Percentiles rank a stretch among this genome's conserved stretches.
Conservation (phyloP, 2,797 vertebrate species). For the Sternarchorhynchus goeldii region DNA sequence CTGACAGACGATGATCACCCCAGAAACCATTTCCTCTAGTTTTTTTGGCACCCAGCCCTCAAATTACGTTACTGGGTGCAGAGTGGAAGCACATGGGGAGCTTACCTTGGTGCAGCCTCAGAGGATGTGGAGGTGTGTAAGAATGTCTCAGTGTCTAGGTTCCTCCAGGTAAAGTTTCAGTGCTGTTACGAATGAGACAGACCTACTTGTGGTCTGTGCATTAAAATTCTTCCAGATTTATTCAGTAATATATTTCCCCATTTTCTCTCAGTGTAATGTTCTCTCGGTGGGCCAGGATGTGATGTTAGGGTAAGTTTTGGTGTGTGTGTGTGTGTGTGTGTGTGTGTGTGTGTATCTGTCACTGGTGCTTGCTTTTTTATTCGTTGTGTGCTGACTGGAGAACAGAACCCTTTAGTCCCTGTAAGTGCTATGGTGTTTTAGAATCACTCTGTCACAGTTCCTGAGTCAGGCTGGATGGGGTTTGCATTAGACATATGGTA, state of each 20-base stretch:
- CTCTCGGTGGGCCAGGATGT: slow-evolving; percentile 30
- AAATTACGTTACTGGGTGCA: slow-evolving; percentile 43
- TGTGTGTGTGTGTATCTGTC: slow-evolving; percentile 20
- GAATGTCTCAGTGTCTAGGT: slow-evolving; percentile 56
- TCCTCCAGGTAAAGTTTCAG: slow-evolving; percentile 53
- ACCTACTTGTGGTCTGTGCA: slow-evolving; percentile 53
- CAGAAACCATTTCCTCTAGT: slow-evolving; percentile 31
- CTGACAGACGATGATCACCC: slow-evolving; percentile 36
- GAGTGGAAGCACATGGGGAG: slow-evolving; percentile 59
- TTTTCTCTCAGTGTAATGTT: neutral
- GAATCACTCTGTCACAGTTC: slow-evolving; percentile 23
- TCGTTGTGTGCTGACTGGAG: slow-evolving; percentile 36
- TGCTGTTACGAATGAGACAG: slow-evolving; percentile 30
- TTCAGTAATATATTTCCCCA: slow-evolving; percentile 38
- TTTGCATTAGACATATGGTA: neutral
- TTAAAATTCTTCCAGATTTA: slow-evolving; percentile 58
- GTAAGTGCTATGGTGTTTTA: slow-evolving; percentile 13
- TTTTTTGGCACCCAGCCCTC: slow-evolving; percentile 21
- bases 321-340: slow-evolving; percentile 22
- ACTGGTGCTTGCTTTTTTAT: slow-evolving; percentile 6
- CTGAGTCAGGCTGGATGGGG: slow-evolving; percentile 2
- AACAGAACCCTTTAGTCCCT: neutral
- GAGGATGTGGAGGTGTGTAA: slow-evolving; percentile 45
- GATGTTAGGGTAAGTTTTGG: neutral
- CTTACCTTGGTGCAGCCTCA: slow-evolving; percentile 50